Conservation (phyloP, 2,888 invertebrate genomes). For the Odontocerum albicorne region DNA sequence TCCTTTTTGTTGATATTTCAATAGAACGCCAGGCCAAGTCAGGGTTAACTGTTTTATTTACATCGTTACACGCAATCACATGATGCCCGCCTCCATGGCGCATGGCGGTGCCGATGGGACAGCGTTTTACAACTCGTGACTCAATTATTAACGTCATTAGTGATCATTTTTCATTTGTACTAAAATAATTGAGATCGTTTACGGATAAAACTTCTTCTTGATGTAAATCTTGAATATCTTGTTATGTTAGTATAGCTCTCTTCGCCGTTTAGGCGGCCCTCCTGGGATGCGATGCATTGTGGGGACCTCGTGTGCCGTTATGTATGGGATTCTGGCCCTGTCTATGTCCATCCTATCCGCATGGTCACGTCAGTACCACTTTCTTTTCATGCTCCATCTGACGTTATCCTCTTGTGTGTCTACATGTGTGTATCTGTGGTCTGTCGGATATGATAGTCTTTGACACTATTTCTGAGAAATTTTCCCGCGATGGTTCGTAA, state of each 20-base stretch:
- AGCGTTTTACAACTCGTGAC: conserved; percentile 3
- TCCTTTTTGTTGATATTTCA: neutral
- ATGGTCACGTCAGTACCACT: too few relatives aligned
- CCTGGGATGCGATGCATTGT: too few relatives aligned
- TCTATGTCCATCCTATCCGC: too few relatives aligned
- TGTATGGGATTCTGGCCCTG: too few relatives aligned
- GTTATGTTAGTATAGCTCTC: neutral
- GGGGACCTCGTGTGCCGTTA: too few relatives aligned
- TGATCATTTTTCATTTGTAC: neutral
- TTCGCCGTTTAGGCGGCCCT: neutral
- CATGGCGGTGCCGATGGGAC: neutral
- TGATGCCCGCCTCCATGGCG: neutral
- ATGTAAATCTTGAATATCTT: neutral
- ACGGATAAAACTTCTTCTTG: neutral
- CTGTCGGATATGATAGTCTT: too few relatives aligned
- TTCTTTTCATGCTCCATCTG: too few relatives aligned
- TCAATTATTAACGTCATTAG: conserved; percentile 7
- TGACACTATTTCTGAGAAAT: too few relatives aligned
- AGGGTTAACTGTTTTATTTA: conserved; percentile 7
- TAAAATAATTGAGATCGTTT: neutral
- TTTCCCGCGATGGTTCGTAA: too few relatives aligned
- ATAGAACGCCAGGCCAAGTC: neutral
- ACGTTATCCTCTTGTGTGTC: too few relatives aligned
- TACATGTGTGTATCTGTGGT: too few relatives aligned
- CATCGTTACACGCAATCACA: conserved; percentile 13